Evolutionary conservation across 1,140 invertebrate genomes (phyloP), one percentile per base, ranked within the genome.

Genomic region (Saxidomus purpurata): DNA sequence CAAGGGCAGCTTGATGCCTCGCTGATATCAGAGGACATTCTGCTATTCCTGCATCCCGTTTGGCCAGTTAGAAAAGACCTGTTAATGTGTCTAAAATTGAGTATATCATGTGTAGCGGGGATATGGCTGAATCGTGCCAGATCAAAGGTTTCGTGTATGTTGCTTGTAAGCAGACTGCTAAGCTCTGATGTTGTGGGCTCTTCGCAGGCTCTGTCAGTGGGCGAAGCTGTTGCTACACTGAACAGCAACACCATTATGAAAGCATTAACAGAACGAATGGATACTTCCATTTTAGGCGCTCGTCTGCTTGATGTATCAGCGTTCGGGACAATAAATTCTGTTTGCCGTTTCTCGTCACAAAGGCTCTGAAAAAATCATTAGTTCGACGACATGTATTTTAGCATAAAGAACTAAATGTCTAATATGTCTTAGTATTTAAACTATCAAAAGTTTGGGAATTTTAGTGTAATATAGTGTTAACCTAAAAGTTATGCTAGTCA

Each of bases 121-220:
- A 34, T 11, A 31, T 85, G 43, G 22, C 69, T 4, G 22, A 31
- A 40, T 9, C n/a, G 19, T 0, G 43, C 6, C 67, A 85, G 38
- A 34, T 31, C 38, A 36, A 85, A 85, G 4, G 83, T 49, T 55
- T 74, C 67, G 47, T 85, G 83, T 47, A 34, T 38, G 67, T 85
- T 67, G 34, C 19, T 17, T 71, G 36, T 36, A 22, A 52, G 28
- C 19, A 69, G 25, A 40, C 34, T n/a, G 3, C 34, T 43, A 4
- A 85, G 40, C 28, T 67, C 31, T 52, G 40, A 49, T 63, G 28
- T 8, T n/a, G 36, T 34, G 6, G 79, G 79, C 31, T 81, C 79
- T 31, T 9, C 13, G 52, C 49, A 59, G 13, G 6, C 8, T 17
- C 25, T n/a, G 34, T n/a, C n/a, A 28, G 55, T 38, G 36, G 36